Base-by-base conservation (phyloP, 2,113 vertebrate species). In the Melozone crissalis region DNA sequence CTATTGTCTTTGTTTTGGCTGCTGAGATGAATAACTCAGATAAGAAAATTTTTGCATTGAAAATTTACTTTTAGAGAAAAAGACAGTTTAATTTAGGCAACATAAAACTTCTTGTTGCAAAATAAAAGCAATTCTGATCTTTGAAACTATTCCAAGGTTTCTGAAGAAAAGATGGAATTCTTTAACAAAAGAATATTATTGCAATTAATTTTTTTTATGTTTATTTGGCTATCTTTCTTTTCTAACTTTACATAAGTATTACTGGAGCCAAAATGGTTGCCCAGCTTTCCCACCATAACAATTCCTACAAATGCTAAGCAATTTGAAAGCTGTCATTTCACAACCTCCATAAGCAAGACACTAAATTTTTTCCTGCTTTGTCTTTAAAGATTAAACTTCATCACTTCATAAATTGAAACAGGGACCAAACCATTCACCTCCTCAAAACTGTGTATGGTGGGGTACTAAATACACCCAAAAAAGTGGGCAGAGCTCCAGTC, bases 331-430 rank as follows among this genome's bases (percentile, higher is more conserved):
- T 89, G 15, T 13, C 3, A 12, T 58, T 59, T 71, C 27, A 9
- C n/a, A 84, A 43, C 16, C 57, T 22, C 24, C 0, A 0, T 18
- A 69, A 18, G 5, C 15, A 39, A 87, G 33, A 27, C 0, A 0
- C 4, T 35, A 1, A 5, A 3, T 2, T 27, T 52, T 85, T 54
- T 35, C 44, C 33, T 83, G 5, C 13, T 82, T 79, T 80, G 7
- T 26, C 30, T 61, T 71, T 61, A 63, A 66, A 85, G 21, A 58
- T 12, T 65, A 55, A 54, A 58, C 4, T 4, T 59, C 15, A 8
- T 55, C 3, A 57, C 75, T 74, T 55, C 20, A 39, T 71, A 26
- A 35, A 62, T 1, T 46, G 54, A 54, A 85, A 35, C 6, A 28
- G n/a, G 22, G 16, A 87, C 12, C 4, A 87, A 93, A 87, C 30